A percentile compares a stretch with the other conserved stretches of the same genome.
Conservation (phyloP, 2,888 invertebrate species). For the Idaea straminata region DNA sequence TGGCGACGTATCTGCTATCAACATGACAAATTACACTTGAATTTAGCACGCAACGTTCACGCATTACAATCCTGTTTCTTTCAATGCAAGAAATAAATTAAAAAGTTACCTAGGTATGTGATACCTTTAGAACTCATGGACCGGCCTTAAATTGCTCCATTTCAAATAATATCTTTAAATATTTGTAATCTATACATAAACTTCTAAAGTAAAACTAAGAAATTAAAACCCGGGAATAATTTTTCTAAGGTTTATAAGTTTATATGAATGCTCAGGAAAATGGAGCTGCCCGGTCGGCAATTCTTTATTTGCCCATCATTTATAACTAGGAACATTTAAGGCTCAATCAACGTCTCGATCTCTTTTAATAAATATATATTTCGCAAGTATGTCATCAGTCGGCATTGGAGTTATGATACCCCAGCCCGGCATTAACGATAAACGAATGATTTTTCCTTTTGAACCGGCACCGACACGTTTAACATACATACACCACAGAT, state of each 20-base stretch:
- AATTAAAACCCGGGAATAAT: too few relatives aligned
- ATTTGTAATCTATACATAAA: too few relatives aligned
- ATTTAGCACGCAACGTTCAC: conserved; percentile 45
- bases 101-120: neutral
- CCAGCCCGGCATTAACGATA: neutral
- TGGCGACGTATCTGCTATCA: conserved; percentile 11
- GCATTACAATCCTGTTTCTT: conserved; percentile 13
- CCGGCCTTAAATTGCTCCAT: too few relatives aligned
- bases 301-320: neutral
- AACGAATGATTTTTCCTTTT: neutral
- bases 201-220: too few relatives aligned
- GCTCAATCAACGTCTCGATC: neutral
- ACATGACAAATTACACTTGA: conserved; percentile 53
- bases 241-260: neutral
- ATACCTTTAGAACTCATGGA: too few relatives aligned
- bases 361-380: neutral
- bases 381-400: neutral
- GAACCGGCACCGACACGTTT: neutral
- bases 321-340: neutral
- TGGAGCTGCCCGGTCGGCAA: too few relatives aligned
- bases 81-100: neutral
- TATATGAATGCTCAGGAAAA: neutral
- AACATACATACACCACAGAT: neutral
- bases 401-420: neutral
- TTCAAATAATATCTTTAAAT: too few relatives aligned